Base-by-base conservation (phyloP, 2,797 vertebrate genomes). In the Sebastes dallii region DNA sequence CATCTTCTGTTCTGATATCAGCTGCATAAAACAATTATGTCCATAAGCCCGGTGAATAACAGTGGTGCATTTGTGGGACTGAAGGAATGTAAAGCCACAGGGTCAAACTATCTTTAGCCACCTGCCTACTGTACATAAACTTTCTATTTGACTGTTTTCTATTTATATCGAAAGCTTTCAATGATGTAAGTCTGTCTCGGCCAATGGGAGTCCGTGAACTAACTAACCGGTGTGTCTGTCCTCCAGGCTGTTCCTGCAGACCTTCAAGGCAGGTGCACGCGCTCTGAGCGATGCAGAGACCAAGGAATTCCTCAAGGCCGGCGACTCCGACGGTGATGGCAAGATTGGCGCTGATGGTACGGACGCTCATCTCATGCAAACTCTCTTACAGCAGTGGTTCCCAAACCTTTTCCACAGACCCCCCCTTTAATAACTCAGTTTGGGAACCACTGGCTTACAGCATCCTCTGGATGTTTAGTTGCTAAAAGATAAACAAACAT, bases 341-440 rank as follows among this genome's bases (percentile, higher is more conserved):
- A 97, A 95, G 95, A 97, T 96, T 24, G 97, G 96, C 83, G 88
- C 82, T 80, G 95, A 95, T 1, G 94, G 95, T 96, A 89, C 0
- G 65, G 6, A 4, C 16, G 42, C 25, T 20, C 13, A 32, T 14
- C 52, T 18, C 14, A 9, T 5, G 52, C 59, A 60, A 22, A 34
- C 18, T 20, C 39, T 18, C 46, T 20, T 20, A 50, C 18, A 50
- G 46, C 46, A 50, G 46, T 50, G 46, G 46, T 20, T 50, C 46
- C 46, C 46, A 20, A 50, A 50, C 46, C 46, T 50, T 50, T 50
- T 50, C 46, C 46, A 20, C 46, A 50, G 18, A 18, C 46, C 46
- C 18, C 46, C 16, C 46, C 16, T 50, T 50, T 50, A 20, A 50
- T 50, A 50, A 50, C 46, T 50, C 46, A 20, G 46, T 50, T 50